Percentiles rank a stretch among this genome's conserved stretches.
Evolutionary conservation across 2,888 invertebrate genomes (phyloP).

Genomic region (Hedychridium roseum): DNA sequence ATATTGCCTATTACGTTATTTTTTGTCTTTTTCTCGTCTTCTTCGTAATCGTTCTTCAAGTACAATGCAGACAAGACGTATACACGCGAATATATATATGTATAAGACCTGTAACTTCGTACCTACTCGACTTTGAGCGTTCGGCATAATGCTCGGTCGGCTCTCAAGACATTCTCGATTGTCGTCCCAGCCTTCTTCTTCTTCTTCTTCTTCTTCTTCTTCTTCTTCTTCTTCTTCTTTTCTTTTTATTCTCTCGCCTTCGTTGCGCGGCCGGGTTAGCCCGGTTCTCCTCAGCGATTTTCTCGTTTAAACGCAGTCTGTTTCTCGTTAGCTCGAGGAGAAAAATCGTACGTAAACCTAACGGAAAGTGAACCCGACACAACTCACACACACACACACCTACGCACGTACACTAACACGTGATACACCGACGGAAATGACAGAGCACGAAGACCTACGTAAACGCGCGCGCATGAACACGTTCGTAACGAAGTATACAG

Average conservation of each 20-base stretch:
- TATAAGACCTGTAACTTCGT: conserved; percentile 39
- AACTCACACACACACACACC: neutral
- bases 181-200: conserved; percentile 8
- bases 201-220: conserved; percentile 10
- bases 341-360: conserved; percentile 33
- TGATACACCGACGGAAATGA: conserved; percentile 2
- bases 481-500: conserved; percentile 44
- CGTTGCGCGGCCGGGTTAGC: conserved; percentile 31
- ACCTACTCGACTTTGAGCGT: conserved; percentile 28
- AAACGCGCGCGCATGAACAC: no score
- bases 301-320: conserved; percentile 25
- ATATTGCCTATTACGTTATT: neutral
- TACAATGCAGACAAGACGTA: conserved; percentile 49
- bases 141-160: conserved; percentile 13
- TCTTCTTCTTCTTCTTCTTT: neutral
- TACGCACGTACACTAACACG: conserved; percentile 16
- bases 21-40: conserved; percentile 13
- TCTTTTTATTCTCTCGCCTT: conserved; percentile 17
- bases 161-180: conserved; percentile 16
- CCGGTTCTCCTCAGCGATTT: conserved; percentile 3
- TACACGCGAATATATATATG: conserved; percentile 11
- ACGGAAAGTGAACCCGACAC: conserved; percentile 11
- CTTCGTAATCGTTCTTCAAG: conserved; percentile 43
- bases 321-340: conserved; percentile 30
- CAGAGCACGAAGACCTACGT: no score